Conservation (phyloP, 1,140 invertebrate genomes). For the Dendroctonus valens region DNA sequence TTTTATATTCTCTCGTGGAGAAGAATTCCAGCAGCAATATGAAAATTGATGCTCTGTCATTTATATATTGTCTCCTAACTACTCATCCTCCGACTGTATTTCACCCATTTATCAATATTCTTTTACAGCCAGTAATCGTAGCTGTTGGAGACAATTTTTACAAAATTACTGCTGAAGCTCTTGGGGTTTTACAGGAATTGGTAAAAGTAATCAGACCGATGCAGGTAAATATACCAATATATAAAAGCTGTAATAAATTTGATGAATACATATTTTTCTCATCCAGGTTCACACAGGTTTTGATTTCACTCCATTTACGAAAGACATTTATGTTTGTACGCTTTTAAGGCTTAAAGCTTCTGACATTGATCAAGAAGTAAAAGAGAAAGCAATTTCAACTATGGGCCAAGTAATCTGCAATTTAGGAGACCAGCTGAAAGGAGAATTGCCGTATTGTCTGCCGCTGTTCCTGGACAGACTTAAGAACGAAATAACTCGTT, state of each 20-base stretch:
- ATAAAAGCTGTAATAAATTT: background rate
- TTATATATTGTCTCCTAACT: conserved; percentile 83
- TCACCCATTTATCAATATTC: conserved; percentile 73
- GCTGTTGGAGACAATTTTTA: conserved; percentile 95
- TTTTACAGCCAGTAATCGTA: conserved; percentile 85
- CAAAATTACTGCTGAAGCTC: conserved; percentile 94
- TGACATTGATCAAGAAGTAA: conserved; percentile 98
- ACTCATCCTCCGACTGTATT: conserved; percentile 81
- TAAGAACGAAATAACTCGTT: conserved; percentile 93
- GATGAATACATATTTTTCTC: conserved; percentile 1
- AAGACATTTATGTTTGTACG: conserved; percentile 82
- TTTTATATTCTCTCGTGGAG: conserved; percentile 88
- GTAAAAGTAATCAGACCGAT: conserved; percentile 92
- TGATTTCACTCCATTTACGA: conserved; percentile 77
- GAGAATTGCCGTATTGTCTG: conserved; percentile 79
- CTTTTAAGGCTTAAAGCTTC: conserved; percentile 85
- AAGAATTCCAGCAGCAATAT: conserved; percentile 96
- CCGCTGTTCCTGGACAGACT: conserved; percentile 93
- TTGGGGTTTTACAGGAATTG: conserved; percentile 89
- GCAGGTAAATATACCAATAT: conserved; percentile 52
- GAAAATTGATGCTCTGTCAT: conserved; percentile 96
- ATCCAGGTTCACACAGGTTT: conserved; percentile 53
- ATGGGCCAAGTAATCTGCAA: conserved; percentile 95
- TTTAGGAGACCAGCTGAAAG: conserved; percentile 77
- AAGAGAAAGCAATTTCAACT: conserved; percentile 94